Conservation (phyloP, 2,797 vertebrate species). For the Rhinella marina region DNA sequence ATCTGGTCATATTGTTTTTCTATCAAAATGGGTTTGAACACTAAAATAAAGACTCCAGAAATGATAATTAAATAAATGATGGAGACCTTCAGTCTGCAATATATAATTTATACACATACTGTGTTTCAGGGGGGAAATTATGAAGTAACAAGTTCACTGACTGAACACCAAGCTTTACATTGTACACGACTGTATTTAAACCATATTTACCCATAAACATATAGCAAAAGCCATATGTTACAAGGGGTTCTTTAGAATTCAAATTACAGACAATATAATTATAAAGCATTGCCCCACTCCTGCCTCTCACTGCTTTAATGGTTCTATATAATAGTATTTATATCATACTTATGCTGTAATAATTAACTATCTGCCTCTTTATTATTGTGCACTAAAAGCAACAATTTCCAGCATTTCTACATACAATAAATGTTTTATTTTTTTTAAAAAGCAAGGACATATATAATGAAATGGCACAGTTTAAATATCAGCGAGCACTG, state of each 20-base stretch:
- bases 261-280: slow-evolving; percentile 21
- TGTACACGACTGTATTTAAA: background rate
- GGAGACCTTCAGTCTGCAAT: slow-evolving; percentile 9
- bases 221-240: background rate
- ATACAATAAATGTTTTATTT: slow-evolving; percentile 6
- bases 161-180: background rate
- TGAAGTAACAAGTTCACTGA: slow-evolving; percentile 2
- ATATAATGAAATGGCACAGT: background rate
- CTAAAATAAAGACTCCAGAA: background rate
- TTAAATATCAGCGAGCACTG: slow-evolving; percentile 1
- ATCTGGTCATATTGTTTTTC: slow-evolving; percentile 14
- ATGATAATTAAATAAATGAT: background rate
- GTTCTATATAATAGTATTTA: slow-evolving; percentile 38
- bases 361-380: slow-evolving; percentile 35
- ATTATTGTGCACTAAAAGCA: slow-evolving; percentile 19
- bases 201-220: slow-evolving; percentile 31
- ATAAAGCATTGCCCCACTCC: background rate
- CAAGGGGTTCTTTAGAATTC: background rate
- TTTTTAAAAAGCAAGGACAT: slow-evolving; percentile 9
- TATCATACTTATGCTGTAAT: slow-evolving; percentile 24
- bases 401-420: slow-evolving; percentile 24
- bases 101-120: slow-evolving; percentile 1
- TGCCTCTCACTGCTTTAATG: slow-evolving; percentile 31
- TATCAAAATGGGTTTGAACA: background rate
- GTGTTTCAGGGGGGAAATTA: background rate